Percentiles rank a stretch among this genome's conserved stretches.
Evolutionary conservation across 2,888 invertebrate genomes (phyloP).

Genomic region (Hyposoter dolosus): DNA sequence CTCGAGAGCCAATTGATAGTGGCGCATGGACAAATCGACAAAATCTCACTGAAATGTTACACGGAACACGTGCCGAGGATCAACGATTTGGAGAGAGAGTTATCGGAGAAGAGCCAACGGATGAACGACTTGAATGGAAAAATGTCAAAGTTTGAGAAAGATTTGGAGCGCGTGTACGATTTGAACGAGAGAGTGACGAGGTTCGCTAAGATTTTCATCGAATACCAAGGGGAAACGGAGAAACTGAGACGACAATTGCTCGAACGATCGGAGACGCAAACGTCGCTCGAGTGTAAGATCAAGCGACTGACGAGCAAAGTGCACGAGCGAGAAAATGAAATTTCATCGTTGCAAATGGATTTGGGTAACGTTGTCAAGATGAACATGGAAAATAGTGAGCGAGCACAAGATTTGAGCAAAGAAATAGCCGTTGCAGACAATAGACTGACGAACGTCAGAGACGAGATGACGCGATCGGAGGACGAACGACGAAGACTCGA

Average conservation of each 20-base stretch:
- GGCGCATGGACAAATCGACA: slow-evolving; percentile 71
- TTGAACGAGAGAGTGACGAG: slow-evolving; percentile 73
- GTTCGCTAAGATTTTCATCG: slow-evolving; percentile 72
- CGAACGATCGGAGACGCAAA: slow-evolving; percentile 71
- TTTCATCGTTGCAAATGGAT: slow-evolving; percentile 70
- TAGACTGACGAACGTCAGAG: slow-evolving; percentile 71
- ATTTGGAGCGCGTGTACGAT: slow-evolving; percentile 65
- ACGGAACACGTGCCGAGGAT: slow-evolving; percentile 75
- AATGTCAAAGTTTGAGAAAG: slow-evolving; percentile 65
- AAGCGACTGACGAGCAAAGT: slow-evolving; percentile 70
- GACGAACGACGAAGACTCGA: slow-evolving; percentile 73
- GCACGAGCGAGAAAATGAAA: slow-evolving; percentile 73
- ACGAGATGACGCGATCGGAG: slow-evolving; percentile 73
- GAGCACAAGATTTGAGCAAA: slow-evolving; percentile 71
- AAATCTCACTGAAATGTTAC: slow-evolving; percentile 63
- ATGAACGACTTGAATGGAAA: slow-evolving; percentile 69
- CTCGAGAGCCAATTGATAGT: slow-evolving; percentile 73
- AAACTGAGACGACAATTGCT: slow-evolving; percentile 70
- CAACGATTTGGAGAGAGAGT: slow-evolving; percentile 72
- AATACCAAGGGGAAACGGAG: slow-evolving; percentile 70
- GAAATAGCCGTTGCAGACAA: slow-evolving; percentile 71
- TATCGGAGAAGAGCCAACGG: slow-evolving; percentile 66
- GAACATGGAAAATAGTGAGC: slow-evolving; percentile 73
- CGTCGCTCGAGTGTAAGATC: slow-evolving; percentile 72
- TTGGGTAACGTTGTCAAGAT: slow-evolving; percentile 64